A percentile compares a stretch with the other conserved stretches of the same genome.
phyloP scores from a whole-genome alignment of 1,140 invertebrate genomes.

The Bombus huntii region DNA sequence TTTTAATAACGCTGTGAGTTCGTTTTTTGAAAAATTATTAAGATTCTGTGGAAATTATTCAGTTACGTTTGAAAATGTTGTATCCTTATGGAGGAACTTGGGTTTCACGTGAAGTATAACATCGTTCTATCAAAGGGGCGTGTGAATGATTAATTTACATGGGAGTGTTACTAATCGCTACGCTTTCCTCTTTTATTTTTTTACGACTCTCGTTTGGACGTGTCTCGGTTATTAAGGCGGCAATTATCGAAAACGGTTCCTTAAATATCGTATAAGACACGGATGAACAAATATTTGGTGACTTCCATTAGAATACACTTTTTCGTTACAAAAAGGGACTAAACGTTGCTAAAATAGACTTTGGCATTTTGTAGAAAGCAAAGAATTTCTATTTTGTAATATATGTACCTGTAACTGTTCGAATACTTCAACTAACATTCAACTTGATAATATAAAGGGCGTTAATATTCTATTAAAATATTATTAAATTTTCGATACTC shows the following conservation, averaged over 20 bases:
- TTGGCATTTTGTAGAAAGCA: background rate
- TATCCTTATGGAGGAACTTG: background rate
- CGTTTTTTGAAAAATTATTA: too few species aligned
- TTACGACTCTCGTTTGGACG: background rate
- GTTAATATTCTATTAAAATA: background rate
- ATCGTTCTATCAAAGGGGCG: constrained; percentile 47
- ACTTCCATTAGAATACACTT: background rate
- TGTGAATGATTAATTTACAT: constrained; percentile 42
- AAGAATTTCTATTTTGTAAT: background rate
- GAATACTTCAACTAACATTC: background rate
- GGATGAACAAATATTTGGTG: background rate
- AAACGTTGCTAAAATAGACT: background rate
- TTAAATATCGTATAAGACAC: background rate
- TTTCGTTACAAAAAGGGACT: background rate
- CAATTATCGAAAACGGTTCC: background rate
- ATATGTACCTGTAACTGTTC: background rate
- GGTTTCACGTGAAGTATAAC: constrained; percentile 27
- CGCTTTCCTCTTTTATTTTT: background rate
- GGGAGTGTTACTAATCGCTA: constrained; percentile 30
- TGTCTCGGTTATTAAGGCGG: background rate
- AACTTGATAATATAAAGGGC: too few species aligned
- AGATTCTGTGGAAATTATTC: background rate
- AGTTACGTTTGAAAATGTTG: background rate
- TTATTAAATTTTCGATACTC: background rate
- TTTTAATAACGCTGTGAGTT: too few species aligned